Conservation (phyloP, 2,113 vertebrate species). For the Corydoras sp. region DNA sequence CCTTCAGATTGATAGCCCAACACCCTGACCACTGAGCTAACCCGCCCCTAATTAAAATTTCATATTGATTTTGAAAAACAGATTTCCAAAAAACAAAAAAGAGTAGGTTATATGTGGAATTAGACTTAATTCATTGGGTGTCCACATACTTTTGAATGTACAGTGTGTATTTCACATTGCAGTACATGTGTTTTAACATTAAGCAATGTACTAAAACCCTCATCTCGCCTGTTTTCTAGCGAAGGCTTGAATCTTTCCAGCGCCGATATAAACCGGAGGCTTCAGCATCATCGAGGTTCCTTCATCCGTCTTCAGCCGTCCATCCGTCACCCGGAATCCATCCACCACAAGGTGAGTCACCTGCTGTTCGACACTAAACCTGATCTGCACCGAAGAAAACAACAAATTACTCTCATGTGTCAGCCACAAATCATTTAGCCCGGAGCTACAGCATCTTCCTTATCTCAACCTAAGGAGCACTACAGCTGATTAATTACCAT, state of each 20-base stretch:
- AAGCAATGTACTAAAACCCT: neutral
- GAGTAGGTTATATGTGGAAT: neutral
- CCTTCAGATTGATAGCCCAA: no score
- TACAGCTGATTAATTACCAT: no score
- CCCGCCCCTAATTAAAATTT: no score
- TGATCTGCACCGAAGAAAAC: conserved; percentile 60
- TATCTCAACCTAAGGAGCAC: no score
- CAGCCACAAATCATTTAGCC: neutral
- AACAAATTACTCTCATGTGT: neutral
- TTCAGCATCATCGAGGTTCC: conserved; percentile 53
- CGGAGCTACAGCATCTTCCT: no score
- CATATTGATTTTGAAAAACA: neutral
- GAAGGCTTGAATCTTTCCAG: conserved; percentile 38
- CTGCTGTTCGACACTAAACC: conserved; percentile 61
- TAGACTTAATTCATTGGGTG: no score
- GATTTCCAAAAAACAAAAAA: no score
- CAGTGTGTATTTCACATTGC: neutral
- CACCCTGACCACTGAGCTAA: no score
- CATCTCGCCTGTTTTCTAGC: conserved; percentile 37
- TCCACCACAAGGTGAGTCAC: conserved; percentile 69
- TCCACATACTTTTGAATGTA: neutral
- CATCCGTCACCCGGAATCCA: conserved; percentile 66
- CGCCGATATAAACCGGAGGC: conserved; percentile 66
- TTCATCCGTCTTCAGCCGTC: conserved; percentile 48
- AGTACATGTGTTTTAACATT: neutral